These are phyloP conservation scores for Diabrotica undecimpunctata DNA, from an alignment of 1,140 invertebrate species.

Conservation along the genomic window DNA sequence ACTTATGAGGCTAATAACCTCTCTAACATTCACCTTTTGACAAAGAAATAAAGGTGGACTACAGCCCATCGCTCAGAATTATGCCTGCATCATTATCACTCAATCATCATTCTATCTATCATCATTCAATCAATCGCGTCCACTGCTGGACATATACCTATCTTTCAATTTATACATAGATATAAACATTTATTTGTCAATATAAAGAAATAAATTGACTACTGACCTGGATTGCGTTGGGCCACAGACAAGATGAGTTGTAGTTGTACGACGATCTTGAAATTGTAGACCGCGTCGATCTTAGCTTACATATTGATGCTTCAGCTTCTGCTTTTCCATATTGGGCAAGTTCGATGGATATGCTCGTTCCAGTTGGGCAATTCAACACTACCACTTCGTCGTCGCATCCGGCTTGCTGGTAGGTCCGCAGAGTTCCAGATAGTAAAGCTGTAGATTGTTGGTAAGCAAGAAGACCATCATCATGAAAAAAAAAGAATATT, in stretches of 20 bases:
- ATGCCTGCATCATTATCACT: no score
- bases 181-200: no score
- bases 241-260: conserved; percentile 54
- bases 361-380: conserved; percentile 82
- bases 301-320: conserved; percentile 48
- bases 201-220: neutral
- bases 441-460: conserved; percentile 64
- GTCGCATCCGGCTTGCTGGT: conserved; percentile 83
- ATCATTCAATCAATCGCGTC: no score
- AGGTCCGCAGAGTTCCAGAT: conserved; percentile 81
- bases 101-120: no score
- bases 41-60: no score
- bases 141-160: no score
- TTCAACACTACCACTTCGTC: conserved; percentile 77
- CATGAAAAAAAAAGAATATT: no score
- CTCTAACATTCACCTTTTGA: no score
- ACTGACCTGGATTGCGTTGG: conserved; percentile 57
- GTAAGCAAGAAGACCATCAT: no score
- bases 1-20: no score
- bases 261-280: conserved; percentile 35
- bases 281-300: conserved; percentile 40
- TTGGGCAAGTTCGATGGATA: conserved; percentile 79
- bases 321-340: conserved; percentile 54
- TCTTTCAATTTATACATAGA: no score
- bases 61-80: no score